Evolutionary conservation across 2,888 invertebrate genomes (phyloP).

Genomic region (Tridacna gigas): DNA sequence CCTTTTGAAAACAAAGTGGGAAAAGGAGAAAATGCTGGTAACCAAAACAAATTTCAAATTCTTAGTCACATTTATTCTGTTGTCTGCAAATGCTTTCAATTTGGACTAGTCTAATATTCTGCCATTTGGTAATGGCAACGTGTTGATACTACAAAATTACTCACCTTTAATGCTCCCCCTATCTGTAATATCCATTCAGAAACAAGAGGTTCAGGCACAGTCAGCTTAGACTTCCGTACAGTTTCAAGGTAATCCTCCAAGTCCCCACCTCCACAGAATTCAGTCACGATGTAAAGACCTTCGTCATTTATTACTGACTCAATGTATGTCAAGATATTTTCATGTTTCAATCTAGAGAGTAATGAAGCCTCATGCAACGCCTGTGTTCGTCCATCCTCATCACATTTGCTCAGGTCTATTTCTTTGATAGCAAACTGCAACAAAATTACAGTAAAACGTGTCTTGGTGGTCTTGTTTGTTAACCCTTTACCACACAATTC

Average conservation of each 20-base stretch:
- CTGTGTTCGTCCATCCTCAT: conserved; percentile 65
- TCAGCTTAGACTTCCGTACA: conserved; percentile 40
- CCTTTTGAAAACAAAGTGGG: too few relatives aligned
- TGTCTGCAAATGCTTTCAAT: too few relatives aligned
- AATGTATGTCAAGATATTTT: conserved; percentile 67
- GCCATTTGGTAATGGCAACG: too few relatives aligned
- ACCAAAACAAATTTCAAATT: too few relatives aligned
- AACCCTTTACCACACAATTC: too few relatives aligned
- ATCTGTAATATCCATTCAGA: conserved; percentile 71
- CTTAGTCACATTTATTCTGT: too few relatives aligned
- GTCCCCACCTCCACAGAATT: conserved; percentile 74
- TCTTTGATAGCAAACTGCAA: conserved; percentile 75
- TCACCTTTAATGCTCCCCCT: conserved; percentile 68
- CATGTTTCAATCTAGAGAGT: conserved; percentile 67
- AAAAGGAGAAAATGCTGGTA: too few relatives aligned
- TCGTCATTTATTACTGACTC: conserved; percentile 74
- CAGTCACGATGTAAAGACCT: conserved; percentile 72
- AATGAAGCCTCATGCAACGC: conserved; percentile 68
- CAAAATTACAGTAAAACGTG: neutral
- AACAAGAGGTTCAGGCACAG: conserved; percentile 65
- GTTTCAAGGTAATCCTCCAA: conserved; percentile 69
- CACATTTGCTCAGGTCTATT: conserved; percentile 68
- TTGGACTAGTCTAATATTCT: too few relatives aligned
- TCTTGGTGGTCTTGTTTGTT: too few relatives aligned
- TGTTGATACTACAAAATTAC: neutral